phyloP scores from a whole-genome alignment of 2,113 vertebrate species.

The Calyptommatus sinebrachiatus region DNA sequence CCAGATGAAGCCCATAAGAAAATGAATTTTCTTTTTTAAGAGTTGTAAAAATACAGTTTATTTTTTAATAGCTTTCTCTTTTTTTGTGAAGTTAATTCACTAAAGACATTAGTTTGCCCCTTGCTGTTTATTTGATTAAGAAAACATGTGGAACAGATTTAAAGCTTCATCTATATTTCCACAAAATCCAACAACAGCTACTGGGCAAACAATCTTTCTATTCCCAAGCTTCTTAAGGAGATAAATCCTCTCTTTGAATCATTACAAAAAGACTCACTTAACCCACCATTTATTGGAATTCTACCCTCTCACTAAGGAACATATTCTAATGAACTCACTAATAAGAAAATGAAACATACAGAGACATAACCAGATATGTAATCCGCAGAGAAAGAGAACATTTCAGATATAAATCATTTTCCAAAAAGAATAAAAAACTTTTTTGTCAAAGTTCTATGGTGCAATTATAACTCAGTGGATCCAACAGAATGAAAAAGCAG shows the following conservation, averaged over 20 bases:
- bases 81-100: background rate
- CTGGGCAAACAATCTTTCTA: conserved; percentile 15
- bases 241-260: conserved; percentile 48
- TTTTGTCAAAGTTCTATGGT: conserved; percentile 42
- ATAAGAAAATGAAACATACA: conserved; percentile 23
- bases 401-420: conserved; percentile 16
- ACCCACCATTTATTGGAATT: conserved; percentile 43
- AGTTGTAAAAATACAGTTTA: conserved; percentile 10
- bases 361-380: conserved; percentile 12
- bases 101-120: background rate
- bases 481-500: conserved; percentile 32
- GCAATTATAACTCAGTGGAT: conserved; percentile 24
- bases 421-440: conserved; percentile 32
- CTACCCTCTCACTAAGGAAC: conserved; percentile 43
- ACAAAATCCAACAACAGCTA: conserved; percentile 26
- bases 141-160: conserved; percentile 12
- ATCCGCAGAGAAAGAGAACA: conserved; percentile 31
- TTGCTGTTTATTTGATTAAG: conserved; percentile 3
- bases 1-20: background rate
- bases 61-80: background rate
- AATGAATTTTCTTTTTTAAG: background rate
- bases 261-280: conserved; percentile 47
- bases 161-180: conserved; percentile 43
- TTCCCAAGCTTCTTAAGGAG: conserved; percentile 46
- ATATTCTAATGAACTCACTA: conserved; percentile 39